Base-by-base conservation (phyloP, 1,140 invertebrate species). In the Zaprionus ghesquierei region DNA sequence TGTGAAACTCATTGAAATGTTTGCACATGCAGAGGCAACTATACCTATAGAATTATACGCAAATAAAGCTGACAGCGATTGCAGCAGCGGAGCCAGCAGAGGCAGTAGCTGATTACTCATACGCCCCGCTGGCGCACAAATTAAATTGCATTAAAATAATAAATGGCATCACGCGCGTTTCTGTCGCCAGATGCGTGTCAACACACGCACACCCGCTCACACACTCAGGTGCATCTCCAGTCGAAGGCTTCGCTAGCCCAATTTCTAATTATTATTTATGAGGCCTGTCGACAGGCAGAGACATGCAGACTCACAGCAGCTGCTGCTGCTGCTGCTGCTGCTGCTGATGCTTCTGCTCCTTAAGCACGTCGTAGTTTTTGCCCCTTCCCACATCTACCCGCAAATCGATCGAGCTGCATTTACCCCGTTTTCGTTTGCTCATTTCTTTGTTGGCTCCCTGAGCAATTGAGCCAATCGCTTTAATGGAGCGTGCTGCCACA, bases 1-100 rank as follows among this genome's bases (percentile, higher is more conserved):
- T 85, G 74, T 78, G 75, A 79, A 73, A 68, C 82, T 82, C 81
- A 86, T 86, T 86, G 84, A 87, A 86, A 86, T 87, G 81, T 87
- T 87, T 86, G 81, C 81, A 79, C 81, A 75, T 73, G 18, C 18
- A 22, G 9, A 22, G 10, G 1, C 6, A 18, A 10, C 41, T 51
- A 25, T 51, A 5, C n/a, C n/a, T 51, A 69, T 75, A n/a, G n/a
- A n/a, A n/a, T 81, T 81, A 81, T 81, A 65, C 72, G 77, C 75
- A 65, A 70, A 55, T 46, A 18, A 22, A 46, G 41, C 41, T 46
- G 41, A 18, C 41, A 46, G 41, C 41, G 22, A 23, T 62, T 61
- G 66, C 54, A 59, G 29, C 59, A n/a, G 23, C 50, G 12, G 20
- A 35, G 20, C 49, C 56, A 64, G 54, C 58, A 61, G 56, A 46